phyloP scores from a whole-genome alignment of 1,140 invertebrate genomes.

The Brachionus manjavacas region DNA sequence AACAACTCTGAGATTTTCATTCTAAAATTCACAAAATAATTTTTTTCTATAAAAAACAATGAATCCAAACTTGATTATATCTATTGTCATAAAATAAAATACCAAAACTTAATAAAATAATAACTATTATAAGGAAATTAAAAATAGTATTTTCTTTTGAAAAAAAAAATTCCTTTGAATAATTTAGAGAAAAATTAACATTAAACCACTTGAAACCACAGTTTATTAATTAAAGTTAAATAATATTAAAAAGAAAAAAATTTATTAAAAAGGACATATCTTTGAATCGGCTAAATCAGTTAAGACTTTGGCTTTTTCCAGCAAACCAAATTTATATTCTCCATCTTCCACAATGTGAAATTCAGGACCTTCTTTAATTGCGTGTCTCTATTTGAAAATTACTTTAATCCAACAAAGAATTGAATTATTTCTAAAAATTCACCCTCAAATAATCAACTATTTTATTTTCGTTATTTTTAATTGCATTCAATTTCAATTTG shows the following conservation, averaged over 20 bases:
- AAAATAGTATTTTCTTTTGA: no score
- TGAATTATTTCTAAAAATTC: not conserved
- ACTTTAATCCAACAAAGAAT: not conserved
- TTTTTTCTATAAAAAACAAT: no score
- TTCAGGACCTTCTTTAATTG: conserved; percentile 38
- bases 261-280: conserved; percentile 5
- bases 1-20: no score
- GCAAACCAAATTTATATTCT: conserved; percentile 20
- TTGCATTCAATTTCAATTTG: not conserved
- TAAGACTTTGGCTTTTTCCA: conserved; percentile 18
- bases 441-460: conserved; percentile 31
- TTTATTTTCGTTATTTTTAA: not conserved
- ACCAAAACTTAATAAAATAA: no score
- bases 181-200: no score
- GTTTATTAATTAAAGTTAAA: no score
- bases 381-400: not conserved
- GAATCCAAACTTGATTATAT: no score
- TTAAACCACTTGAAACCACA: no score
- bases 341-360: conserved; percentile 33
- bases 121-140: no score
- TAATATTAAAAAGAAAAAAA: not conserved
- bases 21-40: no score
- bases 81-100: no score
- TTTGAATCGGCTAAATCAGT: conserved; percentile 18
- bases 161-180: no score